A percentile compares a stretch with the other conserved stretches of the same genome.
phyloP scores from a whole-genome alignment of 2,888 invertebrate genomes.

The Prosopocoilus inquinatus region DNA sequence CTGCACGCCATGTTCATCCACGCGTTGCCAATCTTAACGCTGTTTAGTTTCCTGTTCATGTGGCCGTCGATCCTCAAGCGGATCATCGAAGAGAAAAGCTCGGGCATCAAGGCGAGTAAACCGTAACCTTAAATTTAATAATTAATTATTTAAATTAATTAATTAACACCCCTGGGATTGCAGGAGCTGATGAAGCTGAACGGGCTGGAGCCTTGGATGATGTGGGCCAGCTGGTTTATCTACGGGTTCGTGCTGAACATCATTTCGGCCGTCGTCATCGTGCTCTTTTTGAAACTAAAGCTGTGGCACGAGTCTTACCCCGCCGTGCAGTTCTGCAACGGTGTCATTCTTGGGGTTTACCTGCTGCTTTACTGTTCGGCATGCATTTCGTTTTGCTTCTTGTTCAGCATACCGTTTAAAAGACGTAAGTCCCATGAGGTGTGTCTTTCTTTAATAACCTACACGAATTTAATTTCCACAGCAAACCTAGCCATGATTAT shows the following conservation, averaged over 20 bases:
- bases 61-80: conserved; percentile 57
- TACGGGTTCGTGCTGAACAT: conserved; percentile 70
- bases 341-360: conserved; percentile 66
- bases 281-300: conserved; percentile 59
- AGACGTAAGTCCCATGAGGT: conserved; percentile 59
- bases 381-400: conserved; percentile 72
- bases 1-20: conserved; percentile 39
- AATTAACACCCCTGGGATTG: conserved; percentile 18
- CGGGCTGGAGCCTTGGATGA: conserved; percentile 80
- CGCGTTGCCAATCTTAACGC: conserved; percentile 47
- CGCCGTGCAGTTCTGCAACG: conserved; percentile 67
- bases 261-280: conserved; percentile 59
- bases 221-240: conserved; percentile 85
- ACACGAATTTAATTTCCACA: conserved; percentile 24
- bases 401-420: conserved; percentile 73
- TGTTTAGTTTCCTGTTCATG: conserved; percentile 53
- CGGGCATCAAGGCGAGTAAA: conserved; percentile 56
- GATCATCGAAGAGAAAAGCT: conserved; percentile 60
- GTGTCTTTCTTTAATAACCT: too few species aligned
- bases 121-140: background rate
- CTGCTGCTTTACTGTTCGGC: conserved; percentile 68
- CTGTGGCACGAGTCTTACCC: conserved; percentile 51
- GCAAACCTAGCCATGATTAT: conserved; percentile 43
- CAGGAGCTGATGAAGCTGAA: conserved; percentile 92
- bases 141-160: too few species aligned